Evolutionary conservation across 2,113 vertebrate species (phyloP), one percentile per base, ranked within the genome.

Genomic region (Mirza zaza): DNA sequence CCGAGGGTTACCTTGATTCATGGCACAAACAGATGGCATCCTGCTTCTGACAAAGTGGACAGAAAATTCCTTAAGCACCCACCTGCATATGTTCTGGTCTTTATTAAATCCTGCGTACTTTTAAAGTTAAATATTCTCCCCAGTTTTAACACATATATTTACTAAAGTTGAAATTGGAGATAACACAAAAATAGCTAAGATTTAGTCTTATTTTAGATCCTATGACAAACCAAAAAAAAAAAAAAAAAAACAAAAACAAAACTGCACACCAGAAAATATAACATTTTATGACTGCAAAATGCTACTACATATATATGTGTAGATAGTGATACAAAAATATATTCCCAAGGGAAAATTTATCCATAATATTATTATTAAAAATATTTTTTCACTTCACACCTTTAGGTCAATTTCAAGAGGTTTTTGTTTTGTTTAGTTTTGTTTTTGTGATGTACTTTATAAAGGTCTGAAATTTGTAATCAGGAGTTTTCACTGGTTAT

Each of bases 21-120:
- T 87, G 71, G 75, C 90, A 93, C 52, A 90, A 89, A 63, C 96
- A 97, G 95, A 97, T 97, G 97, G 96, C 65, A 85, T 92, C 32
- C 61, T 96, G 85, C 83, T 96, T 88, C 75, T 98, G 92, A 80
- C 95, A 97, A 25, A 97, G 92, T 63, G 87, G 92, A 68, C 71
- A 93, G 84, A 95, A 94, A 96, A 96, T 95, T 96, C 90, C 90
- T 96, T 85, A 90, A 55, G 95, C 90, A 95, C 94, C 91, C 96
- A 97, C 97, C 81, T 95, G 80, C 92, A 70, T 93, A 90, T 96
- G 94, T 85, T 97, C 73, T 91, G n/a, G 87, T 97, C 81, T 95
- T 96, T 61, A 65, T 93, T 90, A 97, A 93, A 81, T 93, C 39
- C 39, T 93, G 25, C 93, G 34, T 34, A 91, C 36, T 87, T 95